These are phyloP conservation scores for Aptenodytes forsteri DNA, from an alignment of 2,113 vertebrate species.

Conservation along the genomic window DNA sequence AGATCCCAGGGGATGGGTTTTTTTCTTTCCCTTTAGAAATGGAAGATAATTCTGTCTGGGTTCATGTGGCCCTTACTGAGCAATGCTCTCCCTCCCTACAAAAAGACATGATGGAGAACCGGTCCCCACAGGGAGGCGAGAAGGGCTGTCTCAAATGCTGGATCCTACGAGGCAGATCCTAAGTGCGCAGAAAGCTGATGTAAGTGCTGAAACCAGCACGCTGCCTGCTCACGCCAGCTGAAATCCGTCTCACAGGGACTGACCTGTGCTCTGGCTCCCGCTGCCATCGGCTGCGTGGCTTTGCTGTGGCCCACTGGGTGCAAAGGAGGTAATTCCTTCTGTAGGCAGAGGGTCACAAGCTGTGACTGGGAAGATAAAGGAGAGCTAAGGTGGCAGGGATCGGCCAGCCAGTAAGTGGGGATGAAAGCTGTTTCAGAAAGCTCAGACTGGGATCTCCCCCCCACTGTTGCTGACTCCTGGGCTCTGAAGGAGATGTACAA, in stretches of 20 bases:
- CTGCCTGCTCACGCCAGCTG: neutral
- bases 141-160: neutral
- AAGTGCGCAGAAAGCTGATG: neutral
- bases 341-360: neutral
- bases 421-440: neutral
- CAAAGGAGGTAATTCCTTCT: neutral
- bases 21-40: neutral
- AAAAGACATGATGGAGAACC: rapidly evolving
- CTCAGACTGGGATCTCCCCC: neutral
- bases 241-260: neutral
- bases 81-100: neutral
- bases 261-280: neutral
- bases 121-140: neutral
- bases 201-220: neutral
- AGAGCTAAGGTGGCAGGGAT: neutral
- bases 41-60: neutral
- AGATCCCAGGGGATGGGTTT: neutral
- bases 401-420: no score
- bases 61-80: neutral
- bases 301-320: neutral
- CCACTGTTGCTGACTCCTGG: neutral
- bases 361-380: neutral
- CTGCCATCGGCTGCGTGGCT: rapidly evolving
- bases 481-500: neutral
- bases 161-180: neutral